Percentiles rank a stretch among this genome's conserved stretches.
Conservation (phyloP, 2,797 vertebrate genomes). For the Tauraco hartlaubi region DNA sequence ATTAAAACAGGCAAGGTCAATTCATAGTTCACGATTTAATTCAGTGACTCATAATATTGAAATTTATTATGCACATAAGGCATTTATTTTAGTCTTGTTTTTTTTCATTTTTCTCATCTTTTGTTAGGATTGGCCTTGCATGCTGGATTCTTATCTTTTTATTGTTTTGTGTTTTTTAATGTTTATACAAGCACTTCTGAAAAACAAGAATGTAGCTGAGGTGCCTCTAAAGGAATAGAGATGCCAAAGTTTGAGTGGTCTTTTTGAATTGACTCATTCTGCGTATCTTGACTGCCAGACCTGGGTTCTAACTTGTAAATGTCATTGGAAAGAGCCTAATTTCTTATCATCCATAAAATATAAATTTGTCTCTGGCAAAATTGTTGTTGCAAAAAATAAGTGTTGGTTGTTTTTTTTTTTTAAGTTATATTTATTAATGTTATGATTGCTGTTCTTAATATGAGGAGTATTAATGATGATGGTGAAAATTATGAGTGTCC, state of each 20-base stretch:
- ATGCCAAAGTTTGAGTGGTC: background rate
- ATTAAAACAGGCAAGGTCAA: background rate
- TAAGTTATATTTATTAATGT: rapidly evolving
- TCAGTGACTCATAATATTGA: slow-evolving; percentile 16
- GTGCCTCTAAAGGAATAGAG: background rate
- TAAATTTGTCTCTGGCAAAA: background rate
- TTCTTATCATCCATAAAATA: background rate
- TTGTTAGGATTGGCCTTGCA: slow-evolving; percentile 20
- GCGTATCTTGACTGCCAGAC: background rate
- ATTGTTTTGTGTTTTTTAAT: background rate
- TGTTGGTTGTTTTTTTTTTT: no score
- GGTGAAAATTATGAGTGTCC: background rate
- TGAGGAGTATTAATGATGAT: background rate
- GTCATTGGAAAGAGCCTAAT: background rate
- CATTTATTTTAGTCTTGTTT: slow-evolving; percentile 33
- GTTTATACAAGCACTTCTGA: slow-evolving; percentile 7
- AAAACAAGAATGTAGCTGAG: slow-evolving; percentile 4
- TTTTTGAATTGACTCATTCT: background rate
- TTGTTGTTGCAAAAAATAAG: background rate
- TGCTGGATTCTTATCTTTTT: slow-evolving; percentile 31
- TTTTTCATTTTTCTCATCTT: background rate
- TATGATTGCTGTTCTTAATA: background rate
- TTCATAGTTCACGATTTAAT: background rate
- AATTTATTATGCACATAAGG: background rate
- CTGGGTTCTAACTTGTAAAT: background rate